These are phyloP conservation scores for Schrankia costaestrigalis DNA, from an alignment of 2,888 invertebrate species.

Conservation along the genomic window DNA sequence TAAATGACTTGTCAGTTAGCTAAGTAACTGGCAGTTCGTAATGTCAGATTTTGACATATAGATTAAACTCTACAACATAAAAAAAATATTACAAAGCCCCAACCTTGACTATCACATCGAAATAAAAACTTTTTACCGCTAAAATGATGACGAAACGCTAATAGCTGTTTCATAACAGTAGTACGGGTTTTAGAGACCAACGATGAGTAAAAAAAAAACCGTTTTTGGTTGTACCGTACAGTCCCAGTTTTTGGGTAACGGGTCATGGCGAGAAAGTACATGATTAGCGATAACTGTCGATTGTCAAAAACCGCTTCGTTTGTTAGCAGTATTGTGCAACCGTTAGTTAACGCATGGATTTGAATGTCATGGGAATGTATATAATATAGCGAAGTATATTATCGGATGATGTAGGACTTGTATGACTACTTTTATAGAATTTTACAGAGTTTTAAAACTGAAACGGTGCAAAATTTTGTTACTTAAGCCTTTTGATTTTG, in stretches of 20 bases:
- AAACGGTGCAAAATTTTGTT: too few species aligned
- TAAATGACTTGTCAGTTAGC: too few species aligned
- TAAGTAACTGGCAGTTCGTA: too few species aligned
- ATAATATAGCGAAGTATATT: too few species aligned
- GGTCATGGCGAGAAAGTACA: conserved; percentile 61
- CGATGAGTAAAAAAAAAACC: conserved; percentile 67
- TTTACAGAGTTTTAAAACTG: too few species aligned
- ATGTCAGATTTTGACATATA: conserved; percentile 4
- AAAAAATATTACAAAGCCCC: conserved; percentile 10
- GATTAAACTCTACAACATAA: conserved; percentile 11
- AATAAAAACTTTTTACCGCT: conserved; percentile 36
- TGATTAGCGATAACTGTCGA: conserved; percentile 73
- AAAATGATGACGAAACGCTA: conserved; percentile 61
- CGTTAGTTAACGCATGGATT: conserved; percentile 33
- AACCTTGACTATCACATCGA: conserved; percentile 24
- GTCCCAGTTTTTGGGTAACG: conserved; percentile 75
- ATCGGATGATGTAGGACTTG: too few species aligned
- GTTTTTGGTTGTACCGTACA: conserved; percentile 70
- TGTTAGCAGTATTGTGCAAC: conserved; percentile 44
- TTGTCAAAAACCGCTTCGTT: conserved; percentile 50
- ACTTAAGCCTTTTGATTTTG: too few species aligned
- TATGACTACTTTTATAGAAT: too few species aligned
- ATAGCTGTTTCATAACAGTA: conserved; percentile 74
- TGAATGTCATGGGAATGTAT: conserved; percentile 21
- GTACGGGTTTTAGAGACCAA: conserved; percentile 61